Base-by-base conservation (phyloP, 2,797 vertebrate species). In the Rallus crepitans region DNA sequence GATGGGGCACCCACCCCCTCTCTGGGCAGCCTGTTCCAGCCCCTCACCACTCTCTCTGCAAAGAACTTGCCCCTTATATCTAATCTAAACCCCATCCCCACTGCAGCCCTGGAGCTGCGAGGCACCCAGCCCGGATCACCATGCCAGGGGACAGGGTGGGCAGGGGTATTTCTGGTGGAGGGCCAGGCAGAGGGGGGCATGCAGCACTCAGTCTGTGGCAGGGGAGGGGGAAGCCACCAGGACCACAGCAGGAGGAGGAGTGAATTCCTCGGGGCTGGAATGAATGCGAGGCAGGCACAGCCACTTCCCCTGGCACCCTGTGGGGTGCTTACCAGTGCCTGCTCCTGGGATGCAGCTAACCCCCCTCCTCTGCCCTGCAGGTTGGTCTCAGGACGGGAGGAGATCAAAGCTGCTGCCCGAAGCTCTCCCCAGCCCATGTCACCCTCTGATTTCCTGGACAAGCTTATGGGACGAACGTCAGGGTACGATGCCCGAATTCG, bases 381-480 rank as follows among this genome's bases (percentile, higher is more conserved):
- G 98, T 98, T 98, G 94, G 98, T 98, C 96, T 98, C 98, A 97
- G 99, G 98, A 97, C 98, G 98, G 97, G 99, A 99, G 97, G 98
- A 99, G 98, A 98, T 98, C 97, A 99, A 98, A 98, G 98, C 98
- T 93, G 97, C 98, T 83, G 94, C 97, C 95, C 98, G 98, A 95
- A 82, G 95, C 60, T 95, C 96, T 48, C 89, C 97, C 28, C 98
- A 98, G 96, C 97, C 98, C 7, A 98, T 99, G 98, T 99, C 99
- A 42, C 99, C 99, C 79, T 99, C 99, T 48, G 99, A 99, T 97
- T 99, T 99, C 98, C 98, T 99, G 97, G 99, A 99, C 98, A 99
- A 99, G 97, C 99, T 99, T 84, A 99, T 99, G 99, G 99, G 99
- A 84, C 98, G 97, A 93, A 99, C 98, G 1, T 99, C 99, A 25